Base-by-base conservation (phyloP, 2,113 vertebrate genomes). In the Tychaedon coryphoeus region DNA sequence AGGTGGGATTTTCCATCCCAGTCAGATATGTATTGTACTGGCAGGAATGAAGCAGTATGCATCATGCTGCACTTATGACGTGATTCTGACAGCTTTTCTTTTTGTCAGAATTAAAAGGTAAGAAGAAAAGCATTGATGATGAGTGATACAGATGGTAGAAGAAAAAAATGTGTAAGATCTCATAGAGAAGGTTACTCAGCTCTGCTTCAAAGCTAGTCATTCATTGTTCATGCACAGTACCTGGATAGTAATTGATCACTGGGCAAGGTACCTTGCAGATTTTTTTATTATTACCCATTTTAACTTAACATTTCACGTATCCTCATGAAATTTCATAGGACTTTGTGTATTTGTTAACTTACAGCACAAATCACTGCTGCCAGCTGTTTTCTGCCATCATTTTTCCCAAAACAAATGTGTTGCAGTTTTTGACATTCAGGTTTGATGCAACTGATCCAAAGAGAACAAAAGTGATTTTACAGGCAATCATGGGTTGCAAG, bases 241-340 rank as follows among this genome's bases (percentile, higher is more conserved):
- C 57, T 75, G 56, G 14, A 31, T 8, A 83, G 29, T 53, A 28
- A 40, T 2, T 31, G 33, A 56, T 58, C 50, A 72, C 22, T 25
- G 28, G 12, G 26, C 29, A 71, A 71, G 25, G 15, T 36, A 31
- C 33, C 3, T 74, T 76, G 28, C 28, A 77, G 34, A 26, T 43
- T 83, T 95, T 81, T 86, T 18, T 40, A 71, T 64, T 91, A 31
- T 10, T 92, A 58, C 26, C 2, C 4, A 65, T 86, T 82, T 79
- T 58, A 73, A 74, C 15, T 77, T 70, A 58, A 38, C 12, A 5
- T 61, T 86, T 94, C 43, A 19, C 3, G 2, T 75, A 3, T 12
- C 29, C 10, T 77, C 28, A 20, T n/a, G 14, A 58, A 65, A 36
- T 74, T 93, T 92, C 43, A 23, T 26, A 80, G 51, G 14, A 92